Conservation (phyloP, 2,888 invertebrate species). For the Cantharis rustica region DNA sequence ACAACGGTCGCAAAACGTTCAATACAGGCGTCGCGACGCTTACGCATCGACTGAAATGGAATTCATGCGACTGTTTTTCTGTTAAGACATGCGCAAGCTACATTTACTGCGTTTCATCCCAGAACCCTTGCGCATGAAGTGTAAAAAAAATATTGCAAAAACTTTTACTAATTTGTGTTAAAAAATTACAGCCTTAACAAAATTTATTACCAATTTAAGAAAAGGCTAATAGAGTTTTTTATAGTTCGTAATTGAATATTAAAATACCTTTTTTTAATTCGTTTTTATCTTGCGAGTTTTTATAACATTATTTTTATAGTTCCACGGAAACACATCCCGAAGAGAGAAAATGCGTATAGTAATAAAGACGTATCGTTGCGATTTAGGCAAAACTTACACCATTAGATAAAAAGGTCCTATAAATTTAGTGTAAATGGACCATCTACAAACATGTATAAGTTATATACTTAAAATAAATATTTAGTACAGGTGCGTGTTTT, state of each 20-base stretch:
- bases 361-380: not conserved
- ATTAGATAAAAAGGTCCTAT: not conserved
- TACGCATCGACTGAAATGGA: conserved; percentile 39
- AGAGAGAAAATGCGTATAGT: not conserved
- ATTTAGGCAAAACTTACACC: not conserved
- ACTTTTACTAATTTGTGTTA: not conserved
- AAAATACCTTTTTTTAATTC: not conserved
- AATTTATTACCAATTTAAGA: not conserved
- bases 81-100: conserved; percentile 15
- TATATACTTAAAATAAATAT: not conserved
- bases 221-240: not conserved
- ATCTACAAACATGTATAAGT: not conserved
- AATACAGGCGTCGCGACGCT: conserved; percentile 44
- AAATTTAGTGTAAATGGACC: not conserved
- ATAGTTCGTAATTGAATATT: not conserved
- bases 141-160: not conserved
- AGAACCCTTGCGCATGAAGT: not conserved
- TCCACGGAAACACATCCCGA: not conserved
- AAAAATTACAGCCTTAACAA: not conserved
- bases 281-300: not conserved
- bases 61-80: conserved; percentile 19
- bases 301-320: not conserved
- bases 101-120: not conserved
- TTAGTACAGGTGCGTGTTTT: not conserved
- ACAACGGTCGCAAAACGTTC: conserved; percentile 12